Conservation (phyloP, 2,113 vertebrate genomes). For the Clinocottus analis region DNA sequence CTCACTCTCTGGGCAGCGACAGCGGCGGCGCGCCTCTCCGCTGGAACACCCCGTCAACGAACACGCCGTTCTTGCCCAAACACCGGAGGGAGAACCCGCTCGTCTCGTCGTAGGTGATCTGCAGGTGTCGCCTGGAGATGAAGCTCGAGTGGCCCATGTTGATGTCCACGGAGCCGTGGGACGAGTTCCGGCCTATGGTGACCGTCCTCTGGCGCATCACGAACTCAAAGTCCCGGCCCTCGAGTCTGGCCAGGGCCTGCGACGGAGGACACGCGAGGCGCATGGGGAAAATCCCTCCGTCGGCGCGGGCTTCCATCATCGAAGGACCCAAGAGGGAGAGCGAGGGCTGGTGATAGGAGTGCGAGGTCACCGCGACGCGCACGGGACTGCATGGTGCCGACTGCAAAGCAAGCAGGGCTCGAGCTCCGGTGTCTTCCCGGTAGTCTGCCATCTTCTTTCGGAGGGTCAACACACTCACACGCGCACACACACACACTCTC, state of each 20-base stretch:
- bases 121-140: slow-evolving; percentile 96
- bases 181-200: slow-evolving; percentile 97
- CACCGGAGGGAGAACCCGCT: slow-evolving; percentile 89
- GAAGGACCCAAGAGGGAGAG: slow-evolving; percentile 64
- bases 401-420: slow-evolving; percentile 90
- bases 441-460: slow-evolving; percentile 88
- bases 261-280: slow-evolving; percentile 71
- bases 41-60: slow-evolving; percentile 97
- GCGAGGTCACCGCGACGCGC: slow-evolving; percentile 81
- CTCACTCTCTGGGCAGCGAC: slow-evolving; percentile 91
- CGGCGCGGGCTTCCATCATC: slow-evolving; percentile 56
- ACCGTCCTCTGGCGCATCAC: slow-evolving; percentile 95
- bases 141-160: slow-evolving; percentile 98
- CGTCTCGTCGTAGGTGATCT: slow-evolving; percentile 91
- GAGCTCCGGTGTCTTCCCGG: slow-evolving; percentile 91
- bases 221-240: slow-evolving; percentile 93
- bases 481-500: slow-evolving; percentile 41
- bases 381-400: slow-evolving; percentile 91
- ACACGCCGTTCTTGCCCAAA: slow-evolving; percentile 94
- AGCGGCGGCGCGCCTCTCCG: slow-evolving; percentile 92
- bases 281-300: slow-evolving; percentile 69
- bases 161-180: slow-evolving; percentile 96
- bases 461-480: slow-evolving; percentile 64
- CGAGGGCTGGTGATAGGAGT: slow-evolving; percentile 74
- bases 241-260: slow-evolving; percentile 84